A percentile compares a stretch with the other conserved stretches of the same genome.
phyloP scores from a whole-genome alignment of 2,113 vertebrate genomes.

The Proterorhinus semilunaris region DNA sequence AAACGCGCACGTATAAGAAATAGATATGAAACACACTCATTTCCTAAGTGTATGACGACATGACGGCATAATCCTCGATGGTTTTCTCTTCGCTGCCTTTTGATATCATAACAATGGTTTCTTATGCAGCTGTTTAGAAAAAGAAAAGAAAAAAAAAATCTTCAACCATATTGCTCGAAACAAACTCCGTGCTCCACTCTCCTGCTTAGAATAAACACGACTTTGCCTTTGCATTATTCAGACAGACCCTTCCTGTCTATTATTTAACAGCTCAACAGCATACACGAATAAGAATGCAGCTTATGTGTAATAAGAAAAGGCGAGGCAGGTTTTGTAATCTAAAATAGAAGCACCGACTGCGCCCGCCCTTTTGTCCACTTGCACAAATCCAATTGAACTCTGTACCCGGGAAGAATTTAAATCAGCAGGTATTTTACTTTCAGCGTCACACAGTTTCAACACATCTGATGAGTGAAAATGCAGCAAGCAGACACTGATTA shows the following conservation, averaged over 20 bases:
- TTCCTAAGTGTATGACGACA: too few species aligned
- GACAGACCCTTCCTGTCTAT: neutral
- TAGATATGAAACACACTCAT: too few species aligned
- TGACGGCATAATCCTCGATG: too few species aligned
- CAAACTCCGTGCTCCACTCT: too few species aligned
- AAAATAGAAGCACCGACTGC: conserved; percentile 1
- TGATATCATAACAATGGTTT: too few species aligned
- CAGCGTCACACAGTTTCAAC: conserved; percentile 1
- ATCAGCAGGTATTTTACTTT: neutral
- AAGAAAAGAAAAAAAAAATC: too few species aligned
- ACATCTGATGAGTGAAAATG: conserved; percentile 20
- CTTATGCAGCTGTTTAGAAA: too few species aligned
- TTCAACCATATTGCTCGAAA: too few species aligned
- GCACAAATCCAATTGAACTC: neutral
- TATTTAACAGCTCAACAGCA: neutral
- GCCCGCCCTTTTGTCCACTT: neutral
- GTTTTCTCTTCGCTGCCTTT: too few species aligned
- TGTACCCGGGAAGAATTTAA: neutral
- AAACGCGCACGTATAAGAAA: too few species aligned
- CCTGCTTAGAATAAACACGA: too few species aligned
- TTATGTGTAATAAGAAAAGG: neutral
- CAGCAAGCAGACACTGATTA: conserved; percentile 27
- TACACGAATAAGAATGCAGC: neutral
- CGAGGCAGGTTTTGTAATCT: neutral
- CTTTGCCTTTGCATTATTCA: too few species aligned